These are phyloP conservation scores for Acleris literana DNA, from an alignment of 2,888 invertebrate species.

Conservation along the genomic window DNA sequence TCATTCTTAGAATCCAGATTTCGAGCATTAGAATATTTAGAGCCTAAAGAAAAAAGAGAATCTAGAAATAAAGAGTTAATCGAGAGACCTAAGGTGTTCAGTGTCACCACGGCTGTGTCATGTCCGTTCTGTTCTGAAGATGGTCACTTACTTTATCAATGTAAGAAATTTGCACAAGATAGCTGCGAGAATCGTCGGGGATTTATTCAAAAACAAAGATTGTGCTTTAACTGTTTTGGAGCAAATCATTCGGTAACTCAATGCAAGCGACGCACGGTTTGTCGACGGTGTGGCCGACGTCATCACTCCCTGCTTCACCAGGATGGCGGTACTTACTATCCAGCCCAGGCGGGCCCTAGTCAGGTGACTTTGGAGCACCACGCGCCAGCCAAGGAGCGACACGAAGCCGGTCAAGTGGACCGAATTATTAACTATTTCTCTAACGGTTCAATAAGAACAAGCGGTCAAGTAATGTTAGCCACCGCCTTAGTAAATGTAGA, in stretches of 20 bases:
- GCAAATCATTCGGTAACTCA: constrained; percentile 34
- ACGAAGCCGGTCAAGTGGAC: constrained; percentile 20
- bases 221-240: constrained; percentile 39
- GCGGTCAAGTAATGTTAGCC: constrained; percentile 35
- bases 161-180: constrained; percentile 37
- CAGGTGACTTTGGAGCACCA: background rate
- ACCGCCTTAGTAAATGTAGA: constrained; percentile 38
- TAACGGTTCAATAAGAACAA: constrained; percentile 31
- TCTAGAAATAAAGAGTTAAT: background rate
- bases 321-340: constrained; percentile 6
- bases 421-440: constrained; percentile 29
- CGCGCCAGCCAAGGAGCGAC: background rate
- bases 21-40: constrained; percentile 27
- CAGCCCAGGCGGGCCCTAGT: constrained; percentile 7
- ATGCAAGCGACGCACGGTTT: constrained; percentile 34
- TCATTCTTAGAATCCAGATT: constrained; percentile 33
- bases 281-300: constrained; percentile 36
- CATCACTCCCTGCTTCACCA: constrained; percentile 39
- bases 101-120: constrained; percentile 13
- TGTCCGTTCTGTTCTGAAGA: constrained; percentile 21
- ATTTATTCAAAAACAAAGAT: constrained; percentile 30
- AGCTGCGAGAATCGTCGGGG: constrained; percentile 28
- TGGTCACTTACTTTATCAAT: constrained; percentile 36
- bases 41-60: constrained; percentile 6
- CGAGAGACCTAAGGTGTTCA: constrained; percentile 6